These are phyloP conservation scores for Drosophila ezoana DNA, from an alignment of 2,888 invertebrate genomes.

Conservation along the genomic window DNA sequence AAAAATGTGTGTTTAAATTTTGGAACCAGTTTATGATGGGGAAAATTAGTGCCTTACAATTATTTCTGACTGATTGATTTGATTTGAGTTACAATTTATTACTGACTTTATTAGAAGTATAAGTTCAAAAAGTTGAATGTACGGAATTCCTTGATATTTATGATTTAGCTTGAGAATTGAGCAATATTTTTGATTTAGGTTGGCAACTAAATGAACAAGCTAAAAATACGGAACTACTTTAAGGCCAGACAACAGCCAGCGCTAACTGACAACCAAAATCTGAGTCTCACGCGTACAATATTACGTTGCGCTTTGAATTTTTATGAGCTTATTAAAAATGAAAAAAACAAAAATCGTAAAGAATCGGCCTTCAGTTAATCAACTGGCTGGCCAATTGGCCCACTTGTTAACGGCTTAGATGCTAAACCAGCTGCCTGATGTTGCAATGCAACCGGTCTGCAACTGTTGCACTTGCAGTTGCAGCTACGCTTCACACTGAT, in stretches of 20 bases:
- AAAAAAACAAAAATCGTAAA: constrained; percentile 23
- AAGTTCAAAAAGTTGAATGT: background rate
- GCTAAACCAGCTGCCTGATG: constrained; percentile 41
- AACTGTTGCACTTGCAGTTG: constrained; percentile 32
- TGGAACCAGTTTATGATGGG: too few relatives aligned
- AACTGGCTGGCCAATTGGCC: constrained; percentile 46
- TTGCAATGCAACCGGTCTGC: constrained; percentile 64
- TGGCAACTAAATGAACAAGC: background rate
- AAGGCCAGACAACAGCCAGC: background rate
- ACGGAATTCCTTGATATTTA: too few relatives aligned
- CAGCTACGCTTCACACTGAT: constrained; percentile 30
- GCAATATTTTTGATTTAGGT: background rate
- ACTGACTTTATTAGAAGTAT: too few relatives aligned
- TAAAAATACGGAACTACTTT: background rate
- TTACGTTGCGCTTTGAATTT: constrained; percentile 49
- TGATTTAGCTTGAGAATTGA: too few relatives aligned
- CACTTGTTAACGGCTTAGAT: constrained; percentile 43
- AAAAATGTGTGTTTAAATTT: too few relatives aligned
- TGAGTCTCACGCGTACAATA: background rate
- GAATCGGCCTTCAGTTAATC: constrained; percentile 63
- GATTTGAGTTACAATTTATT: too few relatives aligned
- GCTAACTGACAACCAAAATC: background rate
- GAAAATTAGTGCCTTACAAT: too few relatives aligned
- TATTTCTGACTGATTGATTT: too few relatives aligned
- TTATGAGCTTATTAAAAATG: constrained; percentile 58